A percentile compares a stretch with the other conserved stretches of the same genome.
phyloP scores from a whole-genome alignment of 2,888 invertebrate genomes.

The Watsonalla cultraria region DNA sequence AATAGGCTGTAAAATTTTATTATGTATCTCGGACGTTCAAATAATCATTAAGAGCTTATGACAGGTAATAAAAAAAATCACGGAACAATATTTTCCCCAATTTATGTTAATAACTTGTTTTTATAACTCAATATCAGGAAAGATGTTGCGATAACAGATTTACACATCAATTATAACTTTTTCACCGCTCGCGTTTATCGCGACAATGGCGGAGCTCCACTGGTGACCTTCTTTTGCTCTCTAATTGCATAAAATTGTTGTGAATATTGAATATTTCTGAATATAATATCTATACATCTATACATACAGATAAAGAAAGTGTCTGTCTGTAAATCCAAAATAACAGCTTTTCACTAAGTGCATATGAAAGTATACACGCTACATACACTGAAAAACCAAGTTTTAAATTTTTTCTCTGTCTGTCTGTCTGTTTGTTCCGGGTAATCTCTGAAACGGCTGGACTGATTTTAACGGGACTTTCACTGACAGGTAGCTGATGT shows the following conservation, averaged over 20 bases:
- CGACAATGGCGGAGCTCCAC: conserved; percentile 22
- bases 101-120: conserved; percentile 72
- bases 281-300: too few relatives aligned
- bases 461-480: too few relatives aligned
- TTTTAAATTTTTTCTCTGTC: too few relatives aligned
- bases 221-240: conserved; percentile 18
- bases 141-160: conserved; percentile 61
- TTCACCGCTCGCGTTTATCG: conserved; percentile 36
- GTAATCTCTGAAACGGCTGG: too few relatives aligned
- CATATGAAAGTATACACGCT: too few relatives aligned
- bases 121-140: conserved; percentile 65
- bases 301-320: too few relatives aligned
- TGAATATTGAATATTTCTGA: too few relatives aligned
- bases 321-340: too few relatives aligned
- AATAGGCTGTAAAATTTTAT: conserved; percentile 66
- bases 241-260: conserved; percentile 9
- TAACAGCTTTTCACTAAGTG: too few relatives aligned
- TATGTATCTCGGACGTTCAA: conserved; percentile 61
- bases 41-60: conserved; percentile 72
- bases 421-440: too few relatives aligned
- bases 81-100: conserved; percentile 67
- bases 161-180: conserved; percentile 65
- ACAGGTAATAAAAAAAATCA: conserved; percentile 62
- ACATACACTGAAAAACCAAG: too few relatives aligned
- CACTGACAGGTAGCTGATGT: too few relatives aligned